Percentiles rank a stretch among this genome's conserved stretches.
Evolutionary conservation across 2,888 invertebrate species (phyloP).

Genomic region (Apodemia hepburni): DNA sequence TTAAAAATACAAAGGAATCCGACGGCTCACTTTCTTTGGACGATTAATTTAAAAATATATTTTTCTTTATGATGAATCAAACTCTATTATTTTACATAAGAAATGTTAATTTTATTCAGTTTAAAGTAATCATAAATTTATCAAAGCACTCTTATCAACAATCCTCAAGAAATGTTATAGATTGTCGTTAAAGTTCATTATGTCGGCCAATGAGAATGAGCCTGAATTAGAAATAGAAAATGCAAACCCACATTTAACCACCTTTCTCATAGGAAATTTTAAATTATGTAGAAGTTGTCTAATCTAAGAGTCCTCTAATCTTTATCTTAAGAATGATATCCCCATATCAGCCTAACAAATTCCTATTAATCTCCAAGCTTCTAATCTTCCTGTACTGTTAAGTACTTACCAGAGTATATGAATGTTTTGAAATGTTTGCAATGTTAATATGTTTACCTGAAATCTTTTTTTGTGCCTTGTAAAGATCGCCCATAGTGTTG

Average conservation of each 20-base stretch:
- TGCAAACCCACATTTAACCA: constrained; percentile 34
- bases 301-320: constrained; percentile 25
- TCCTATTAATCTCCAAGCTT: constrained; percentile 38
- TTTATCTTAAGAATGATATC: constrained; percentile 30
- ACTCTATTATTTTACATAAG: too few species aligned
- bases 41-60: background rate
- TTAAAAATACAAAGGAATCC: background rate
- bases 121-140: too few species aligned
- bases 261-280: constrained; percentile 4
- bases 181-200: background rate
- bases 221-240: background rate
- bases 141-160: too few species aligned
- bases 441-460: constrained; percentile 39
- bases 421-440: constrained; percentile 35
- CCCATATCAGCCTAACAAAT: constrained; percentile 36
- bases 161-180: too few species aligned
- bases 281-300: constrained; percentile 13
- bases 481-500: constrained; percentile 48
- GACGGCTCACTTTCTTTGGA: background rate
- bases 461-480: constrained; percentile 72
- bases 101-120: too few species aligned
- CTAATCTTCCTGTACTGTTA: constrained; percentile 36
- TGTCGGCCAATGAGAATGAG: background rate
- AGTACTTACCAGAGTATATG: constrained; percentile 36
- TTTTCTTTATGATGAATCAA: too few species aligned